Conservation (phyloP, 2,113 vertebrate species). For the Podocnemis expansa region DNA sequence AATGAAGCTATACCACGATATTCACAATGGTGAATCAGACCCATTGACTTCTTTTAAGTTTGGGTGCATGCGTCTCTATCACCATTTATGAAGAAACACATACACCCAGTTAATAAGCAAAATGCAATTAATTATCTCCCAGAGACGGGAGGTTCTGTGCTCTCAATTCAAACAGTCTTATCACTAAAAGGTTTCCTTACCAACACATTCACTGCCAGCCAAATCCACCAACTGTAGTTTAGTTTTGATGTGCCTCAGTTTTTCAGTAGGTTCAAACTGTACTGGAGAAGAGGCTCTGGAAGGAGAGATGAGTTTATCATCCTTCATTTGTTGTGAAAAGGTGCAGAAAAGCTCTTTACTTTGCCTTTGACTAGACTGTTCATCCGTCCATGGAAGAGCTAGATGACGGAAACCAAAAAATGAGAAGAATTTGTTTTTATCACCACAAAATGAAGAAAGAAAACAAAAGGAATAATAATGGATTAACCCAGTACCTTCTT, state of each 20-base stretch:
- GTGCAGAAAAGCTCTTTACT: background rate
- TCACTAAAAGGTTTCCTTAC: constrained; percentile 55
- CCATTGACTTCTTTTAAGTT: background rate
- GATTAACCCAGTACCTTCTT: background rate
- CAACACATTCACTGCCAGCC: constrained; percentile 85
- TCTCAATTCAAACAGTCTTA: background rate
- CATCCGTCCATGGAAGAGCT: constrained; percentile 49
- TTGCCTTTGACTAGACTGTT: background rate
- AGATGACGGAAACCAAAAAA: background rate
- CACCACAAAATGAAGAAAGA: background rate
- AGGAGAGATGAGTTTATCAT: background rate
- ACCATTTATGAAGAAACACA: background rate
- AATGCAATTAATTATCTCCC: background rate
- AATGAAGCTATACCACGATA: background rate
- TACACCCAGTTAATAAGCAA: background rate
- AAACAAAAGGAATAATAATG: background rate
- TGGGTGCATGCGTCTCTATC: background rate
- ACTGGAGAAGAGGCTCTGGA: background rate
- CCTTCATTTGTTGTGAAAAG: background rate
- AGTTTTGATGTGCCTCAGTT: constrained; percentile 57
- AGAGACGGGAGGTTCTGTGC: background rate
- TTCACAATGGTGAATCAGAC: background rate
- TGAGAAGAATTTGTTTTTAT: background rate
- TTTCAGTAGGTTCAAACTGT: background rate
- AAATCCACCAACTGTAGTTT: constrained; percentile 88